Evolutionary conservation across 2,797 vertebrate genomes (phyloP).

Genomic region (Manis pentadactyla): DNA sequence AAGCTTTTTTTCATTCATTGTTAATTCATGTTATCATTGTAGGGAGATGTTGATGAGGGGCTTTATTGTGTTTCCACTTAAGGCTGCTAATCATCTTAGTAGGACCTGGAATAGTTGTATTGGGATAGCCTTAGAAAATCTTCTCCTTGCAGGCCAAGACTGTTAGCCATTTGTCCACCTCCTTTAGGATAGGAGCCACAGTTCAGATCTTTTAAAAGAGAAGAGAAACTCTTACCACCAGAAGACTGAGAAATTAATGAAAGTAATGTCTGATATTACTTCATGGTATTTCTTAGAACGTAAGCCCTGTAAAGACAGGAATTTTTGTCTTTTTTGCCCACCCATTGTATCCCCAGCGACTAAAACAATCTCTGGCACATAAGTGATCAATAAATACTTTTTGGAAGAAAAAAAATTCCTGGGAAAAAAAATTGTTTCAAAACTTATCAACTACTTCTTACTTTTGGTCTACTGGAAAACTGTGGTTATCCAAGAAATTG

Average conservation of each 20-base stretch:
- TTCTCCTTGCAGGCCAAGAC: not conserved
- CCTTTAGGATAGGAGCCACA: not conserved
- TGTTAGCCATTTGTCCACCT: not conserved
- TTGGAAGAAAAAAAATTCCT: slow-evolving; percentile 22
- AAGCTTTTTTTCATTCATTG: slow-evolving; percentile 11
- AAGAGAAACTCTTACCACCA: slow-evolving; percentile 30
- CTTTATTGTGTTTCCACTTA: slow-evolving; percentile 31
- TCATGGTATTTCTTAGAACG: slow-evolving; percentile 33
- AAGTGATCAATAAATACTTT: slow-evolving; percentile 6
- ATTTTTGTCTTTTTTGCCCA: slow-evolving; percentile 54
- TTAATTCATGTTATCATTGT: not conserved
- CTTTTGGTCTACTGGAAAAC: slow-evolving; percentile 38
- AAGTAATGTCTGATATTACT: slow-evolving; percentile 38
- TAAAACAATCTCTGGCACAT: not conserved
- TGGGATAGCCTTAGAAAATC: slow-evolving; percentile 45
- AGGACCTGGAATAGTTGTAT: not conserved
- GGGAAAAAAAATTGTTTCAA: slow-evolving; percentile 57
- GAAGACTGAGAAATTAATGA: slow-evolving; percentile 34
- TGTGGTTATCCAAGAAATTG: slow-evolving; percentile 36
- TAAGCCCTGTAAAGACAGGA: not conserved
- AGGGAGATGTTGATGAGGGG: not conserved
- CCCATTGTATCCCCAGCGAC: not conserved
- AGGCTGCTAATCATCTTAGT: slow-evolving; percentile 30
- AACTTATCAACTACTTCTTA: slow-evolving; percentile 32
- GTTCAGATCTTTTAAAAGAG: slow-evolving; percentile 57